Percentiles rank a stretch among this genome's conserved stretches.
Evolutionary conservation across 2,113 vertebrate species (phyloP).

Genomic region (Cynocephalus volans): DNA sequence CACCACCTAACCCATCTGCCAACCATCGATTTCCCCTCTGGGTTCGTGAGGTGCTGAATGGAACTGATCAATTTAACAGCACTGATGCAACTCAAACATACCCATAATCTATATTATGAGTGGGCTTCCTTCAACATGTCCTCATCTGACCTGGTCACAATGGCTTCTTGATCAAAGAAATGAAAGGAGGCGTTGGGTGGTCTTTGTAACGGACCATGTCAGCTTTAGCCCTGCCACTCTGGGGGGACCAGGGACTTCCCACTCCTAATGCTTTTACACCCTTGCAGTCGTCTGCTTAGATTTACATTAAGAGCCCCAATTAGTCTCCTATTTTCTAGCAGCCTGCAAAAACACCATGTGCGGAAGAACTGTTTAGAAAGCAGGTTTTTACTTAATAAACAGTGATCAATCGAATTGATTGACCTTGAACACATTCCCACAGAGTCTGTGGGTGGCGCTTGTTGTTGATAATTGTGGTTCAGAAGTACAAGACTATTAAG

Average conservation of each 20-base stretch:
- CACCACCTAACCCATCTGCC: slow-evolving; percentile 70
- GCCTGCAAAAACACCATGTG: slow-evolving; percentile 68
- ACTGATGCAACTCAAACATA: slow-evolving; percentile 72
- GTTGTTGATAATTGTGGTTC: slow-evolving; percentile 83
- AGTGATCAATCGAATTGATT: slow-evolving; percentile 90
- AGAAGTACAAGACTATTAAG: slow-evolving; percentile 77
- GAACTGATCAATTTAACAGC: slow-evolving; percentile 81
- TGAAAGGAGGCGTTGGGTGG: slow-evolving; percentile 59
- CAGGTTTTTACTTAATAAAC: slow-evolving; percentile 91
- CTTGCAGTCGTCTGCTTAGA: slow-evolving; percentile 61
- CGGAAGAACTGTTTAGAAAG: slow-evolving; percentile 86
- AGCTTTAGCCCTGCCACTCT: neutral
- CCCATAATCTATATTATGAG: slow-evolving; percentile 83
- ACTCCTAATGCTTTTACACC: slow-evolving; percentile 39
- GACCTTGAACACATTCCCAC: slow-evolving; percentile 86
- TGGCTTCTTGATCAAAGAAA: slow-evolving; percentile 76
- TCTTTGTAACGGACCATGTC: slow-evolving; percentile 60
- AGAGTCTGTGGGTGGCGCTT: slow-evolving; percentile 81
- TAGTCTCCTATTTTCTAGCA: slow-evolving; percentile 78
- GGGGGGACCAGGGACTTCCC: slow-evolving; percentile 35
- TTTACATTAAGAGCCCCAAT: slow-evolving; percentile 86
- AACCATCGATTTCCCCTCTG: slow-evolving; percentile 84
- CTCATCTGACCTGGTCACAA: slow-evolving; percentile 84
- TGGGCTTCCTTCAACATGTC: slow-evolving; percentile 74
- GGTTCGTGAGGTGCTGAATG: slow-evolving; percentile 76